Evolutionary conservation across 2,797 vertebrate species (phyloP).

Genomic region (Kryptopterus vitreolus): DNA sequence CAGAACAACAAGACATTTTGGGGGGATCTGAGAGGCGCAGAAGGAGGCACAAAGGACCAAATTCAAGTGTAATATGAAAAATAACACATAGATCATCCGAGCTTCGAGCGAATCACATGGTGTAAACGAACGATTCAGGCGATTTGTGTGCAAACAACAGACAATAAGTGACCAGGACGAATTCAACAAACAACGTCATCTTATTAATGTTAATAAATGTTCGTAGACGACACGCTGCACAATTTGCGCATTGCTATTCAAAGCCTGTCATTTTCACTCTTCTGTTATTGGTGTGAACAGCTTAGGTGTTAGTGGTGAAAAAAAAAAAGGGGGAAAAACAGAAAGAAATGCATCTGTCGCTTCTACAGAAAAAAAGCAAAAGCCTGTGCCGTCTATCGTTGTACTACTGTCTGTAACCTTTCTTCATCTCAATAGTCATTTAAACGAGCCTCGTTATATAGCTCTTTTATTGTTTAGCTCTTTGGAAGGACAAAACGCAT

Average conservation of each 20-base stretch:
- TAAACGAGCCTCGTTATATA: not conserved
- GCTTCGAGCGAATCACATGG: too few species aligned
- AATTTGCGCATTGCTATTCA: slow-evolving; percentile 30
- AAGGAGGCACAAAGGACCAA: too few species aligned
- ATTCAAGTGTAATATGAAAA: too few species aligned
- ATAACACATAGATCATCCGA: too few species aligned
- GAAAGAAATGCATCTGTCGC: not conserved
- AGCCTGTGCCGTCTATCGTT: slow-evolving; percentile 7
- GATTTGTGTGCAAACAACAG: too few species aligned
- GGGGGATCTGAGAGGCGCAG: too few species aligned
- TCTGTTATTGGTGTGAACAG: slow-evolving; percentile 32
- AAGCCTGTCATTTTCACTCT: slow-evolving; percentile 37
- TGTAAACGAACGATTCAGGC: too few species aligned
- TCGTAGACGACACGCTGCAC: not conserved
- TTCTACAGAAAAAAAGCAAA: slow-evolving; percentile 25
- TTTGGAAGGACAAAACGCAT: not conserved
- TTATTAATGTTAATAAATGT: not conserved
- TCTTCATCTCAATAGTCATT: not conserved
- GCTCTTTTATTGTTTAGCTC: not conserved
- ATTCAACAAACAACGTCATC: not conserved
- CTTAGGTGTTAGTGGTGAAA: slow-evolving; percentile 27
- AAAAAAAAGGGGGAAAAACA: slow-evolving; percentile 4
- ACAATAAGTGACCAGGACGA: too few species aligned
- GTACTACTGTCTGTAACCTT: not conserved
- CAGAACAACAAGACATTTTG: too few species aligned